These are phyloP conservation scores for Fopius arisanus DNA, from an alignment of 1,140 invertebrate genomes.

Conservation along the genomic window DNA sequence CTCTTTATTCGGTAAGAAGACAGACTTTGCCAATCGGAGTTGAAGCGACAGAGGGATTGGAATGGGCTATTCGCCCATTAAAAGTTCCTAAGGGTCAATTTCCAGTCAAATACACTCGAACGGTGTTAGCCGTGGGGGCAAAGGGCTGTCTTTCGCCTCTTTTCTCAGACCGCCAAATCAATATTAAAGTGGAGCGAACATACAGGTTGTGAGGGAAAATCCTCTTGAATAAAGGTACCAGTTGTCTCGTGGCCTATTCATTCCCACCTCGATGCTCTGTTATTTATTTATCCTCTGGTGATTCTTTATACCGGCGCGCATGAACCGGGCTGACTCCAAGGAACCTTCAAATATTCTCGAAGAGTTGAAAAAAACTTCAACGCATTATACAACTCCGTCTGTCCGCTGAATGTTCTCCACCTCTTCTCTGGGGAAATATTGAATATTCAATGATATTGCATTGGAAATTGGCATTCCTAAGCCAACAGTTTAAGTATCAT, in stretches of 20 bases:
- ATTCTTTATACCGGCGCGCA: background rate
- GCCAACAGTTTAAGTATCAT: too few relatives aligned
- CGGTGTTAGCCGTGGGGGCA: slow-evolving; percentile 36
- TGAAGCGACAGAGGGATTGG: slow-evolving; percentile 6
- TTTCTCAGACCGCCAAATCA: slow-evolving; percentile 43
- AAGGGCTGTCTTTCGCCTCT: background rate
- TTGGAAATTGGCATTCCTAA: too few relatives aligned
- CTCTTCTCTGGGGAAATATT: too few relatives aligned
- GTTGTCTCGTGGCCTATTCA: background rate
- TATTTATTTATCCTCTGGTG: background rate
- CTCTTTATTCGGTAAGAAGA: background rate
- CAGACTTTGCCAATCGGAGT: background rate
- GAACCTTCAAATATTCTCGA: too few relatives aligned
- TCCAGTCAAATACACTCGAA: slow-evolving; percentile 53
- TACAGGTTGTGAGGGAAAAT: background rate
- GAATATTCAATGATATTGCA: too few relatives aligned
- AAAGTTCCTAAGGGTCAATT: slow-evolving; percentile 54
- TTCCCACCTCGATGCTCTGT: background rate
- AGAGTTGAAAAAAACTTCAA: too few relatives aligned
- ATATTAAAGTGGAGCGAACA: slow-evolving; percentile 46
- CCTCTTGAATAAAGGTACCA: background rate
- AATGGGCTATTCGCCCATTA: slow-evolving; percentile 45
- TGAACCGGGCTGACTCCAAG: background rate
- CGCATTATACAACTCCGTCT: too few relatives aligned
- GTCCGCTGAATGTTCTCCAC: too few relatives aligned